Conservation (phyloP, 2,888 invertebrate species). For the Meganola albula region DNA sequence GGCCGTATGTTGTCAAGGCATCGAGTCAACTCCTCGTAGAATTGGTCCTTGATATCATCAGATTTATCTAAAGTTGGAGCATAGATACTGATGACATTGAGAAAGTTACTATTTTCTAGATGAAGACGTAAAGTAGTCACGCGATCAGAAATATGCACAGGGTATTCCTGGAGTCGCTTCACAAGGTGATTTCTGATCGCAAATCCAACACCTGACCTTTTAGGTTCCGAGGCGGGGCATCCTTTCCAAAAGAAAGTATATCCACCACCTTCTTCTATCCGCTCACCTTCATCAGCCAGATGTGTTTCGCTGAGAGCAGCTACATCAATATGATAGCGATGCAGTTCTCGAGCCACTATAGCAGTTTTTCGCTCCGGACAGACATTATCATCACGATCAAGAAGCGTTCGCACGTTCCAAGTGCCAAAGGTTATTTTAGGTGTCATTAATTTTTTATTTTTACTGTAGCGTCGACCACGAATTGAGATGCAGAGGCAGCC, state of each 20-base stretch:
- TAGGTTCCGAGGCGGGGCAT: conserved; percentile 5
- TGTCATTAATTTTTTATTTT: background rate
- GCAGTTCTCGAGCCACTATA: conserved; percentile 23
- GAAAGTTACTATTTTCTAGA: no score
- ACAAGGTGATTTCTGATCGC: conserved; percentile 10
- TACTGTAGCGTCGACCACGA: background rate
- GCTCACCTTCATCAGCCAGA: conserved; percentile 24
- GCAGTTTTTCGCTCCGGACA: conserved; percentile 26
- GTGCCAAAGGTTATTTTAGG: background rate
- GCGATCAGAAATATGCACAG: conserved; percentile 13
- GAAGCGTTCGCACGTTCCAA: conserved; percentile 20
- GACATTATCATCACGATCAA: conserved; percentile 14
- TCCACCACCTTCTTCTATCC: conserved; percentile 14
- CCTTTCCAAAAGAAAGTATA: conserved; percentile 26
- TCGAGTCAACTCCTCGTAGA: conserved; percentile 14
- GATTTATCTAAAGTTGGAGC: conserved; percentile 22
- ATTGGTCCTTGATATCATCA: conserved; percentile 3
- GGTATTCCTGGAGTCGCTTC: background rate
- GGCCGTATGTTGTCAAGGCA: background rate
- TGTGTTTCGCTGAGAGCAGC: conserved; percentile 14
- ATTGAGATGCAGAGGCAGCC: no score
- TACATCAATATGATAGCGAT: conserved; percentile 21
- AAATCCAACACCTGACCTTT: conserved; percentile 18
- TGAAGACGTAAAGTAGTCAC: conserved; percentile 15
- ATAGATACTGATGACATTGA: conserved; percentile 29